Evolutionary conservation across 2,888 invertebrate genomes (phyloP).

Genomic region (Pachydiplax longipennis): DNA sequence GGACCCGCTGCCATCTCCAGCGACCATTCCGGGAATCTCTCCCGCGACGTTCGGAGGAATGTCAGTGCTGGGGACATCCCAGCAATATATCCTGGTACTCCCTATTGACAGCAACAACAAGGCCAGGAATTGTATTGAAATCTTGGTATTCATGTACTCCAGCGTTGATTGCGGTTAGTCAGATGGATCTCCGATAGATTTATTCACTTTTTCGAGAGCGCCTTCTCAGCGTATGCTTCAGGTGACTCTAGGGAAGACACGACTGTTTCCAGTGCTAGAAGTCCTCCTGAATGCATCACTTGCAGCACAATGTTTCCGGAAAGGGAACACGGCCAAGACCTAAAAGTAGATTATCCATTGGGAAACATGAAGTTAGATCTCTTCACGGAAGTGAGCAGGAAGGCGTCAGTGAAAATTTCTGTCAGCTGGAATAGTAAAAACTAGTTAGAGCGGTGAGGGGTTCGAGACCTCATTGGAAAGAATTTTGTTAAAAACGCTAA

Average conservation of each 20-base stretch:
- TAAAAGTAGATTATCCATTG: slow-evolving; percentile 27
- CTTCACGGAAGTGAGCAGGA: slow-evolving; percentile 7
- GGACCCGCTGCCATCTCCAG: not conserved
- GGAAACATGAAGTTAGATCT: slow-evolving; percentile 1
- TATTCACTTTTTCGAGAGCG: too few species aligned
- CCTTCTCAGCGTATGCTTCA: not conserved
- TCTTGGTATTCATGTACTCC: not conserved
- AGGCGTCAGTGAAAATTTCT: not conserved
- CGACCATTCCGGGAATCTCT: not conserved
- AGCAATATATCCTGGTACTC: not conserved
- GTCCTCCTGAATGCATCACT: not conserved
- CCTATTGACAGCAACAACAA: not conserved
- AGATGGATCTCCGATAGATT: too few species aligned
- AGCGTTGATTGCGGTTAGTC: too few species aligned
- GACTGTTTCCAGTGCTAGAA: not conserved
- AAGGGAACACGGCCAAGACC: slow-evolving; percentile 29
- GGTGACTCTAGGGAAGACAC: not conserved
- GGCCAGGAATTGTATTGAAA: not conserved
- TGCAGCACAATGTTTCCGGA: not conserved
- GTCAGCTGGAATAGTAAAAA: too few species aligned
- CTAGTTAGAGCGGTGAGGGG: too few species aligned
- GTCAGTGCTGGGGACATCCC: not conserved
- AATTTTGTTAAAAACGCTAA: too few species aligned
- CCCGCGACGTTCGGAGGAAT: not conserved
- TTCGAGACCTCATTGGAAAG: too few species aligned